Conservation (phyloP, 2,888 invertebrate species). For the Pollenia angustigena region DNA sequence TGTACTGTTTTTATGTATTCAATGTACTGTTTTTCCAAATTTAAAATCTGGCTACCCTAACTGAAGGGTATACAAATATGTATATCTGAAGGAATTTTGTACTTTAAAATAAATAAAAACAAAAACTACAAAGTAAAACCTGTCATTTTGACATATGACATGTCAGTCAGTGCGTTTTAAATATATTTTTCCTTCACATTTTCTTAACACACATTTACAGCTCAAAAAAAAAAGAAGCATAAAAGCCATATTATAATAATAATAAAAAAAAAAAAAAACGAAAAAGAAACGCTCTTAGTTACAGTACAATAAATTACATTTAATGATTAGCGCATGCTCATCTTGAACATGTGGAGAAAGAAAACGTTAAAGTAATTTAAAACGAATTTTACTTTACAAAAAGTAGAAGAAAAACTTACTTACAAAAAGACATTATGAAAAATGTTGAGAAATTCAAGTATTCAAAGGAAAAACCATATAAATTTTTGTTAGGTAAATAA, state of each 20-base stretch:
- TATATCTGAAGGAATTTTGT: constrained; percentile 31
- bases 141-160: constrained; percentile 60
- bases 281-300: constrained; percentile 67
- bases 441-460: background rate
- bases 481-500: constrained; percentile 19
- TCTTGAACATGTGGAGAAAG: constrained; percentile 39
- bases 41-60: too few species aligned
- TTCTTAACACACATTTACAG: constrained; percentile 58
- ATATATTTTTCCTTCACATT: background rate
- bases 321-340: constrained; percentile 65
- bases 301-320: constrained; percentile 57
- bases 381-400: constrained; percentile 37
- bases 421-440: constrained; percentile 19
- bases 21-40: too few species aligned
- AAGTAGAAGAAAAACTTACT: constrained; percentile 11
- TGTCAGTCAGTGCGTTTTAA: constrained; percentile 33
- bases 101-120: background rate
- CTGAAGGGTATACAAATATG: too few species aligned
- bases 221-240: background rate
- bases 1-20: too few species aligned
- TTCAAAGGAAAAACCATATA: background rate
- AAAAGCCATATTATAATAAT: constrained; percentile 22
- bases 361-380: constrained; percentile 56
- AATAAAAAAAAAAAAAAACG: constrained; percentile 3
- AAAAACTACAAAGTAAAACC: constrained; percentile 21